Conservation (phyloP, 2,797 vertebrate genomes). For the Lepidocolaptes lacrymiger region DNA sequence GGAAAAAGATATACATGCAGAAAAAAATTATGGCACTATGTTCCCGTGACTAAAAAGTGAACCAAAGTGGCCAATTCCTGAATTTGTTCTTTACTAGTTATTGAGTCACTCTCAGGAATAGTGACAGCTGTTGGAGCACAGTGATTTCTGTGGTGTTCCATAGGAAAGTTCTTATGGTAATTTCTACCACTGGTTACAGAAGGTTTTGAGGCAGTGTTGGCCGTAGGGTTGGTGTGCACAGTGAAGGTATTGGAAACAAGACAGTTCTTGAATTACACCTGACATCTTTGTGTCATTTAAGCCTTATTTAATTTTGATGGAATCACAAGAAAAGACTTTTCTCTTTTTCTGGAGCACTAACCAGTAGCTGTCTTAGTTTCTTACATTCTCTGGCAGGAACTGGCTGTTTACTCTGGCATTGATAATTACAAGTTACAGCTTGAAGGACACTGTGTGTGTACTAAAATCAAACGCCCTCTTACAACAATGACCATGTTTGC, state of each 20-base stretch:
- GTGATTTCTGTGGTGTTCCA: neutral
- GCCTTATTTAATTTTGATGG: neutral
- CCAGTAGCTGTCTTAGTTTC: neutral
- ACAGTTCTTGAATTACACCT: neutral
- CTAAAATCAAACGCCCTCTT: neutral
- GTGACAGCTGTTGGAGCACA: neutral
- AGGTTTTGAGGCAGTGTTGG: neutral
- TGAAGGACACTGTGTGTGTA: neutral
- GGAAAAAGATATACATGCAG: accelerated
- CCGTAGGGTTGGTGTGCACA: neutral
- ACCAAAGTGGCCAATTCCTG: neutral
- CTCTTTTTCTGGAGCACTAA: neutral
- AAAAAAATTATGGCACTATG: neutral
- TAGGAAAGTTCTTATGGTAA: neutral
- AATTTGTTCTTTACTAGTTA: neutral
- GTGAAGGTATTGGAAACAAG: neutral
- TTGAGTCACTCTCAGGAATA: neutral
- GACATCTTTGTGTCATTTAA: neutral
- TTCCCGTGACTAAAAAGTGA: neutral
- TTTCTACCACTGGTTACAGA: neutral
- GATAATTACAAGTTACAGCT: neutral
- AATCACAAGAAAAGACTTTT: neutral
- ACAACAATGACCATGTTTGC: neutral
- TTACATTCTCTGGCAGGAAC: neutral
- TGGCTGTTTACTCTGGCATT: neutral